phyloP scores from a whole-genome alignment of 2,797 vertebrate species.

The Eleutherodactylus coqui region DNA sequence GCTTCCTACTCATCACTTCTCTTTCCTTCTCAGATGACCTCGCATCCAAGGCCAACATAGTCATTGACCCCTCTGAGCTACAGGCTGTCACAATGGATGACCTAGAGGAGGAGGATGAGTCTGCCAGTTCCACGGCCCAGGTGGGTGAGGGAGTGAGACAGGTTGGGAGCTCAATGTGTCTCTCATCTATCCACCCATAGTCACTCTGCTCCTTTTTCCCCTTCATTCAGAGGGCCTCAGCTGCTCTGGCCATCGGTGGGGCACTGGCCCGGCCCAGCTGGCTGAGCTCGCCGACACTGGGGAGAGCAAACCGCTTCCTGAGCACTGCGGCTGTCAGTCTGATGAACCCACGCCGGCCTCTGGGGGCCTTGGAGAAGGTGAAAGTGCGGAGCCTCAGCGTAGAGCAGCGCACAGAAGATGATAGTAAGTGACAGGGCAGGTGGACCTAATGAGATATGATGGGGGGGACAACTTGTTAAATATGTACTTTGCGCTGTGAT shows the following conservation, averaged over 20 bases:
- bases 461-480: too few species aligned
- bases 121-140: conserved; percentile 80
- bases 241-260: conserved; percentile 86
- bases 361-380: conserved; percentile 87
- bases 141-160: conserved; percentile 67
- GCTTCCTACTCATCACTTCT: neutral
- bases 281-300: conserved; percentile 95
- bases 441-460: too few species aligned
- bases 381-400: conserved; percentile 90
- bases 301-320: conserved; percentile 93
- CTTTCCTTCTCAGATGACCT: conserved; percentile 83
- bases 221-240: conserved; percentile 81
- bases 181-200: neutral
- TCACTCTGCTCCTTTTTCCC: neutral
- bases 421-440: conserved; percentile 84
- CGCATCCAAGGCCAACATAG: conserved; percentile 91
- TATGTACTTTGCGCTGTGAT: too few species aligned
- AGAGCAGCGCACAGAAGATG: conserved; percentile 93
- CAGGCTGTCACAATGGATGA: conserved; percentile 94
- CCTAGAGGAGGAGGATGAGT: conserved; percentile 95
- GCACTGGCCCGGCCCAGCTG: conserved; percentile 90
- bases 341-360: conserved; percentile 91
- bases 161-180: neutral
- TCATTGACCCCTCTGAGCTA: conserved; percentile 94
- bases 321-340: conserved; percentile 95